These are phyloP conservation scores for Anthoscopus minutus DNA, from an alignment of 2,113 vertebrate species.

Conservation along the genomic window DNA sequence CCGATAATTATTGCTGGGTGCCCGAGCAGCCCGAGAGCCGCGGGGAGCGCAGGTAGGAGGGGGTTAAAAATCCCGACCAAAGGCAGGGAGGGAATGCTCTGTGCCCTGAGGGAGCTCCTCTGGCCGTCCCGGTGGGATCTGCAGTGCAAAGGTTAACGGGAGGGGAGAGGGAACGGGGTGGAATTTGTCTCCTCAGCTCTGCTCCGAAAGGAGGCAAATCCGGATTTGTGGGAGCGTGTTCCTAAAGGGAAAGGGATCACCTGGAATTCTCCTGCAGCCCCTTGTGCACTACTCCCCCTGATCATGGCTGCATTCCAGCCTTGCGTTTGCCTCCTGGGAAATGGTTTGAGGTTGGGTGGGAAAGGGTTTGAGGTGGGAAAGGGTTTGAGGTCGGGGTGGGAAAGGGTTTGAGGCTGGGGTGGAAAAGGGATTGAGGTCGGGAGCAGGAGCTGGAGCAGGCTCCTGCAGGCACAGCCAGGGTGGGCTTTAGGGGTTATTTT, in stretches of 20 bases:
- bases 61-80: not conserved
- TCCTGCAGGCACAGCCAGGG: not conserved
- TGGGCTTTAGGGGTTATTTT: too few relatives aligned
- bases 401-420: not conserved
- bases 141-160: not conserved
- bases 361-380: not conserved
- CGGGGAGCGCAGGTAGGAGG: slow-evolving; percentile 52
- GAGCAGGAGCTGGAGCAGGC: too few relatives aligned
- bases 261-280: not conserved
- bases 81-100: not conserved
- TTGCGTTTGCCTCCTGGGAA: not conserved
- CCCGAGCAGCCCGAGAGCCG: slow-evolving; percentile 52
- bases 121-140: not conserved
- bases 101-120: not conserved
- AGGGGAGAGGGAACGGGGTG: not conserved
- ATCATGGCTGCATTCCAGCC: not conserved
- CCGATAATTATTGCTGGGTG: slow-evolving; percentile 74
- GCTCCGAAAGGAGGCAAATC: not conserved
- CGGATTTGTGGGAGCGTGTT: not conserved
- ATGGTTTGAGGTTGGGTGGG: not conserved
- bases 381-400: not conserved
- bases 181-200: not conserved
- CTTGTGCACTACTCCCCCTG: not conserved
- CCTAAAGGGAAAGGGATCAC: not conserved
- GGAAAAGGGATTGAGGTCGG: too few relatives aligned